Conservation (phyloP, 1,140 invertebrate genomes). For the Metopolophium dirhodum region DNA sequence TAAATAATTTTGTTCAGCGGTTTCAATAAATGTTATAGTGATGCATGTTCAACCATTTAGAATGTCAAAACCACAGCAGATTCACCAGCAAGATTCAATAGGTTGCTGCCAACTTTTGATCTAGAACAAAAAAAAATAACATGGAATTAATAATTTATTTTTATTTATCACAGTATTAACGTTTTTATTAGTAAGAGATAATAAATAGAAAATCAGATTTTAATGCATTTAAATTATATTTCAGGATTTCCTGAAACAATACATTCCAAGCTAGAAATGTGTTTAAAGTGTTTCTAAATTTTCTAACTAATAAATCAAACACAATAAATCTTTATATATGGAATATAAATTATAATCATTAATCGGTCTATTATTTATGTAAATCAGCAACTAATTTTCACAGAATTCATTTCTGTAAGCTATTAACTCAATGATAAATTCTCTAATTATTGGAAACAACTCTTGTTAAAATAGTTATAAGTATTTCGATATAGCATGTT, state of each 20-base stretch:
- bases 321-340: not conserved
- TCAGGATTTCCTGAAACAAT: not conserved
- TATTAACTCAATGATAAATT: not conserved
- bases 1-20: not conserved
- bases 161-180: too few species aligned
- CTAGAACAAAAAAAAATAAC: conserved; percentile 29
- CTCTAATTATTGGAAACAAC: not conserved
- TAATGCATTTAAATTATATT: not conserved
- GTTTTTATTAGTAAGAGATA: too few species aligned
- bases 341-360: not conserved
- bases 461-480: not conserved
- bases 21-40: not conserved
- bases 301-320: not conserved
- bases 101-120: conserved; percentile 7
- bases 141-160: not conserved
- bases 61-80: conserved; percentile 43
- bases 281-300: too few species aligned
- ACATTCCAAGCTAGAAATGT: not conserved
- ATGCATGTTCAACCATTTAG: not conserved
- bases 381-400: not conserved
- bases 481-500: not conserved
- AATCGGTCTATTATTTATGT: not conserved
- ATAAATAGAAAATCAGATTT: not conserved
- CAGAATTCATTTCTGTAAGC: not conserved
- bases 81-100: conserved; percentile 33